These are phyloP conservation scores for Emmelina monodactyla DNA, from an alignment of 2,888 invertebrate genomes.

Conservation along the genomic window DNA sequence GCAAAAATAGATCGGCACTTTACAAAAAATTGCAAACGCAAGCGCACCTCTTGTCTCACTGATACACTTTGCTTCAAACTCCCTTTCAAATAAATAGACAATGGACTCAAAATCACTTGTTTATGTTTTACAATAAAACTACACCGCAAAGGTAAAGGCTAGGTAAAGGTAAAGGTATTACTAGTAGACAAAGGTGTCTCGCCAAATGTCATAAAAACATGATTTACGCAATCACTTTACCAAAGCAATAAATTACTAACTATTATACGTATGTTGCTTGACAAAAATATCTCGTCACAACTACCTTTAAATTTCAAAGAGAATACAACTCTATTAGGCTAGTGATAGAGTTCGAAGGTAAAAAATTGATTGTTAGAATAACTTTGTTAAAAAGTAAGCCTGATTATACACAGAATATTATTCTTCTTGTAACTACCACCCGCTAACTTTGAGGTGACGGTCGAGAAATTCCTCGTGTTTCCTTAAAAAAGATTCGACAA, in stretches of 20 bases:
- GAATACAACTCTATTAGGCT: not conserved
- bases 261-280: not conserved
- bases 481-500: constrained; percentile 20
- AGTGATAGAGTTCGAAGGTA: not conserved
- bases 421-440: constrained; percentile 45
- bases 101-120: constrained; percentile 32
- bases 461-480: constrained; percentile 33
- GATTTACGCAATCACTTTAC: constrained; percentile 61
- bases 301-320: not conserved
- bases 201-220: constrained; percentile 59
- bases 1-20: no score
- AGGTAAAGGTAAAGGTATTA: no score
- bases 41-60: no score
- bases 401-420: constrained; percentile 61
- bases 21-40: no score
- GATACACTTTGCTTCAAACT: no score
- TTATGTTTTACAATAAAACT: constrained; percentile 38
- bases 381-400: constrained; percentile 25
- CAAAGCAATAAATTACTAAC: constrained; percentile 55
- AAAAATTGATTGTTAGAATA: constrained; percentile 8
- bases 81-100: no score
- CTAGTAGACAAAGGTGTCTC: constrained; percentile 44
- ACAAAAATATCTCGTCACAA: not conserved
- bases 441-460: constrained; percentile 52
- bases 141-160: no score